These are phyloP conservation scores for Allacma fusca DNA, from an alignment of 2,888 invertebrate species.

Conservation along the genomic window DNA sequence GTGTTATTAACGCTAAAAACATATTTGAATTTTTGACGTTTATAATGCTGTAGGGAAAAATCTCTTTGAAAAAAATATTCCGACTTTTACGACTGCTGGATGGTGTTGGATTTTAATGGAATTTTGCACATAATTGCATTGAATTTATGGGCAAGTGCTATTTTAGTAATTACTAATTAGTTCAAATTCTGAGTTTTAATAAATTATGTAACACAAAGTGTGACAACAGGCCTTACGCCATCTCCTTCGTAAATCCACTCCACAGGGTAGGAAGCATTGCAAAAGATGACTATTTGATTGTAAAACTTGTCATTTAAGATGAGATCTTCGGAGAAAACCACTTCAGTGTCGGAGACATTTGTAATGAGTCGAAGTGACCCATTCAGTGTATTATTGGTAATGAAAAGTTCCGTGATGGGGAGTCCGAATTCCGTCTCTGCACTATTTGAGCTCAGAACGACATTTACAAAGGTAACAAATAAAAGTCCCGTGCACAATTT, in stretches of 20 bases:
- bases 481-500: not conserved
- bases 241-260: constrained; percentile 59
- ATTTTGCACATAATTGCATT: too few relatives aligned
- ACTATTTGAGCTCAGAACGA: constrained; percentile 18
- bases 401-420: constrained; percentile 34
- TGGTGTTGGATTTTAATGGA: too few relatives aligned
- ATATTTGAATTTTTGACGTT: too few relatives aligned
- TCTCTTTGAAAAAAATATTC: too few relatives aligned
- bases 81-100: too few relatives aligned
- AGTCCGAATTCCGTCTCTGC: constrained; percentile 41
- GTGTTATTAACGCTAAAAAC: too few relatives aligned
- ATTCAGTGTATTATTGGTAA: constrained; percentile 21
- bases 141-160: too few relatives aligned
- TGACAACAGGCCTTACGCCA: constrained; percentile 49
- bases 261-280: constrained; percentile 57
- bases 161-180: too few relatives aligned
- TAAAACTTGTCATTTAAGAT: constrained; percentile 53
- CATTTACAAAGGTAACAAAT: not conserved
- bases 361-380: constrained; percentile 36
- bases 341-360: constrained; percentile 49
- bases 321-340: constrained; percentile 52
- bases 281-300: constrained; percentile 58
- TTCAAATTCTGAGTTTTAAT: too few relatives aligned
- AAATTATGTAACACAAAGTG: not conserved
- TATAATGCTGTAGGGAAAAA: too few relatives aligned